Evolutionary conservation across 1,140 invertebrate genomes (phyloP).

Genomic region (Philaenus spumarius): DNA sequence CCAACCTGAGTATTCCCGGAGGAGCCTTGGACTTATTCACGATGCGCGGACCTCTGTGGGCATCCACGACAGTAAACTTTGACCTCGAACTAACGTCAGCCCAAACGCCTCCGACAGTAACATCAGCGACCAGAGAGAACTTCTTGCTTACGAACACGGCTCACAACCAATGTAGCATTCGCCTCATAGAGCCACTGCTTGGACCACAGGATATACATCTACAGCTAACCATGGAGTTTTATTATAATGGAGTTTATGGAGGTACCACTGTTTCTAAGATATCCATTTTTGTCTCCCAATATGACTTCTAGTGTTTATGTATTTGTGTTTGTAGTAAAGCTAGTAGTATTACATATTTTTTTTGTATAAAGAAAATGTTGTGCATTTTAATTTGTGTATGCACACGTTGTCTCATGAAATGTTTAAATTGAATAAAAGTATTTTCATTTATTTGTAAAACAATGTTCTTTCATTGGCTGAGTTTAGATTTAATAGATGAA

Average conservation of each 20-base stretch:
- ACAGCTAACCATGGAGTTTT: conserved; percentile 80
- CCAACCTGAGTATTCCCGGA: conserved; percentile 66
- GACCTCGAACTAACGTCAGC: conserved; percentile 52
- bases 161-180: conserved; percentile 61
- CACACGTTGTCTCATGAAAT: too few relatives aligned
- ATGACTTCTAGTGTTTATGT: conserved; percentile 54
- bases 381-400: too few relatives aligned
- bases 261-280: conserved; percentile 78
- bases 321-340: too few relatives aligned
- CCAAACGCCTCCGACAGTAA: conserved; percentile 51
- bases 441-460: too few relatives aligned
- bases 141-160: conserved; percentile 49
- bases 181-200: conserved; percentile 59
- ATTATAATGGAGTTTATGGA: conserved; percentile 54
- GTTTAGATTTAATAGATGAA: too few relatives aligned
- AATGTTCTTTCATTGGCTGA: too few relatives aligned
- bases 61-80: conserved; percentile 63
- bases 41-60: conserved; percentile 69
- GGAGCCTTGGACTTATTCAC: conserved; percentile 75
- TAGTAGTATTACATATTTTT: too few relatives aligned
- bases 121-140: conserved; percentile 53
- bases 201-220: conserved; percentile 88
- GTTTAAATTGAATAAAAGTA: too few relatives aligned
- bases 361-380: too few relatives aligned
- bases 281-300: conserved; percentile 77